Base-by-base conservation (phyloP, 2,113 vertebrate species). In the Sylvia atricapilla region DNA sequence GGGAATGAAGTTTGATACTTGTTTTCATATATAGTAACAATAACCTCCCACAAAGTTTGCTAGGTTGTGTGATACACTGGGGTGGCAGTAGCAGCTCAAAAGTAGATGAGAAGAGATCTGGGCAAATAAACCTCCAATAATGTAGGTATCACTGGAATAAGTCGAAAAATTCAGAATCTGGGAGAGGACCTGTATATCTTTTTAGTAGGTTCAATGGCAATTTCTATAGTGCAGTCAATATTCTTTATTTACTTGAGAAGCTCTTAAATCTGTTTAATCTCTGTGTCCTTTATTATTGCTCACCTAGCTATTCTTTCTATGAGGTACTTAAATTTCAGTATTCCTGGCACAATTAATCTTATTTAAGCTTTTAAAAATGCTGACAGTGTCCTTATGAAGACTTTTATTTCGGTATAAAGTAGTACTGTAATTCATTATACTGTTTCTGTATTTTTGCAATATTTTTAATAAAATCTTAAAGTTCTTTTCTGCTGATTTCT, bases 401-500 rank as follows among this genome's bases (percentile, higher is more conserved):
- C 73, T 81, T n/a, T 41, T 31, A 6, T 85, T 55, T 77, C n/a
- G 43, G 12, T 66, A 16, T 81, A 64, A 93, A 91, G n/a, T 59
- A 85, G 13, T 47, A 15, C 16, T 87, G 0, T 44, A 47, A 56
- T 87, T 78, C 46, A 53, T 81, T 70, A 30, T 63, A 20, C n/a
- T 55, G 4, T 24, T 87, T 68, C 31, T 76, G 3, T 73, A 89
- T 89, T 39, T 52, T 79, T 63, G 84, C 58, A 74, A 27, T 25
- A 12, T 87, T 95, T 94, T 96, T 93, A 84, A 84, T 93, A 59
- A 84, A 81, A 46, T 77, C 52, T 76, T 62, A 49, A 91, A 76
- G 24, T 84, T 94, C 9, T 90, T 93, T 91, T 80, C 7, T 95
- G 27, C 52, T 92, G 94, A 93, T 82, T 94, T 80, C 87, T 37